Evolutionary conservation across 2,113 vertebrate genomes (phyloP).

Genomic region (Anguilla japonica): DNA sequence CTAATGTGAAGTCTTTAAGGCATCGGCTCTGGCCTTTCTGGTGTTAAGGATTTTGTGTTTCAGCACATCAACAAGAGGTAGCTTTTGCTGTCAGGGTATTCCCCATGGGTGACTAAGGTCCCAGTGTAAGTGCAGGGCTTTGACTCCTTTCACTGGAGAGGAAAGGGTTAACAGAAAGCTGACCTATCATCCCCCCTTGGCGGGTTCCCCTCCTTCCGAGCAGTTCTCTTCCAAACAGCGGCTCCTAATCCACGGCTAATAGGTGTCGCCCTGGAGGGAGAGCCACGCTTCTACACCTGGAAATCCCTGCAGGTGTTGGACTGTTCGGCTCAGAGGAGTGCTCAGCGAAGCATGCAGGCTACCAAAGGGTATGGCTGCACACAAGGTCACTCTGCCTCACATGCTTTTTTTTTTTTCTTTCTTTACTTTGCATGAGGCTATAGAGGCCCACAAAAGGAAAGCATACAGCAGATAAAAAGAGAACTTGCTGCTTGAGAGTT

Average conservation of each 20-base stretch:
- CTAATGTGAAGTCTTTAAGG: background rate
- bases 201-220: constrained; percentile 33
- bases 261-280: constrained; percentile 67
- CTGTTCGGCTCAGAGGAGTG: constrained; percentile 70
- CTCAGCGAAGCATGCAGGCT: constrained; percentile 70
- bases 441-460: background rate
- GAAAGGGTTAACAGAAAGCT: background rate
- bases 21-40: background rate
- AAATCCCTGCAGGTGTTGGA: constrained; percentile 71
- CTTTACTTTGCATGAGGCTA: background rate
- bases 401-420: constrained; percentile 17
- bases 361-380: constrained; percentile 41
- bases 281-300: constrained; percentile 56
- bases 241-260: constrained; percentile 72
- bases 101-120: background rate
- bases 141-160: background rate
- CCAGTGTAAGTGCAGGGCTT: background rate
- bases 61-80: background rate
- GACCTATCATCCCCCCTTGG: constrained; percentile 18
- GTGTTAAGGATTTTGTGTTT: background rate
- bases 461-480: background rate
- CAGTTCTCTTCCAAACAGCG: constrained; percentile 2
- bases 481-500: background rate
- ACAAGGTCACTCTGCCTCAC: constrained; percentile 24
- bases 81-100: background rate